A percentile compares a stretch with the other conserved stretches of the same genome.
Evolutionary conservation across 2,113 vertebrate genomes (phyloP).

Genomic region (Alosa alosa): DNA sequence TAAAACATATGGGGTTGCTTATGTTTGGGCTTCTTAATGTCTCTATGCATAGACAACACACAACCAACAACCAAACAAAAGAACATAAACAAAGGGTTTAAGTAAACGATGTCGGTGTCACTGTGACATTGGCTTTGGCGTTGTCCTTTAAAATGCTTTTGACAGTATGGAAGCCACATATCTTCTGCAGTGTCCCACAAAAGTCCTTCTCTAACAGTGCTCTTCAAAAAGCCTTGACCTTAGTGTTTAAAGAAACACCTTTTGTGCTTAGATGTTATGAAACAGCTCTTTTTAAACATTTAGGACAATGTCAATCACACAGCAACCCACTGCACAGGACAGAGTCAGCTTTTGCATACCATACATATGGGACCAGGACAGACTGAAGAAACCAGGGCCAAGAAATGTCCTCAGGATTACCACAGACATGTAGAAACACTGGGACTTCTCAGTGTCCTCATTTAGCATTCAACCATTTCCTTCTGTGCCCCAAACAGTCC

Average conservation of each 20-base stretch:
- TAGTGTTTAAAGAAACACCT: slow-evolving; percentile 10
- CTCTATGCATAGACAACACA: not conserved
- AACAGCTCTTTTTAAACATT: not conserved
- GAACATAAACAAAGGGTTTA: too few species aligned
- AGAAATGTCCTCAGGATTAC: not conserved
- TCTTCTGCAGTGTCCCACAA: not conserved
- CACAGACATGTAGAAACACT: not conserved
- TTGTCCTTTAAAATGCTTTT: not conserved
- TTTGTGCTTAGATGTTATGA: not conserved
- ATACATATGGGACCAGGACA: not conserved
- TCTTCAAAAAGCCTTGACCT: not conserved
- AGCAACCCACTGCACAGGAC: not conserved
- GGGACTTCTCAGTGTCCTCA: not conserved
- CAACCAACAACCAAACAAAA: not conserved
- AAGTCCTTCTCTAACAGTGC: not conserved
- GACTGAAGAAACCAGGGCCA: not conserved
- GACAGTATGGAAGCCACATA: not conserved
- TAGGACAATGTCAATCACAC: not conserved
- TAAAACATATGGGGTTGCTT: not conserved
- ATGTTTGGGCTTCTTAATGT: not conserved
- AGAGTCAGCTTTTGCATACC: not conserved
- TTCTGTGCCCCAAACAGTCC: not conserved
- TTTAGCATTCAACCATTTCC: not conserved
- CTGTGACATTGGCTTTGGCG: not conserved
- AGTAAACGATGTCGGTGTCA: not conserved